phyloP scores from a whole-genome alignment of 1,140 invertebrate species.

The Ladona fulva region DNA sequence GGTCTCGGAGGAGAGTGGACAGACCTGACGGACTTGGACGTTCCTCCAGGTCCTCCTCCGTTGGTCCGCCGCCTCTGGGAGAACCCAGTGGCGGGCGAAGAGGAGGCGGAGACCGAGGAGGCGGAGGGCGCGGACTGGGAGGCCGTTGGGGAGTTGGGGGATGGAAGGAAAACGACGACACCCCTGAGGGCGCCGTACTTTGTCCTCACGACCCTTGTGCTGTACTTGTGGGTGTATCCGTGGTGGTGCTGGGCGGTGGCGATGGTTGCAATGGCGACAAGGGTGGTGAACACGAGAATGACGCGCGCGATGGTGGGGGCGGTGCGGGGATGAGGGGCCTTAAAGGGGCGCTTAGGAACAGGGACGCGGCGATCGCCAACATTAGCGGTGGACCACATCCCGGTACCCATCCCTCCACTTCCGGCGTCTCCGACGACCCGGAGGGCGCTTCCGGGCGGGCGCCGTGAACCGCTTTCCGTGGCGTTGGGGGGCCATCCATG shows the following conservation, averaged over 20 bases:
- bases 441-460: background rate
- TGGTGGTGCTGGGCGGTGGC: background rate
- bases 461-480: background rate
- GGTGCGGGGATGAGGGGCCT: background rate
- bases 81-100: background rate
- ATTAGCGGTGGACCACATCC: background rate
- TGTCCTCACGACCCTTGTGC: constrained; percentile 71
- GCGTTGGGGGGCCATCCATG: background rate
- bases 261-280: background rate
- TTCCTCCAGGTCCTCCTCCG: background rate
- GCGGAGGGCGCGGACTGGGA: background rate
- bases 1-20: background rate
- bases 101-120: background rate
- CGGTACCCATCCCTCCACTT: background rate
- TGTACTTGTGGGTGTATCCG: constrained; percentile 26
- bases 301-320: background rate
- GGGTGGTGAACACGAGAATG: background rate
- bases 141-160: background rate
- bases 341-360: background rate
- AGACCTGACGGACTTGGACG: background rate
- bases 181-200: constrained; percentile 86
- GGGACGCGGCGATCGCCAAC: background rate
- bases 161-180: constrained; percentile 62
- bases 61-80: background rate
- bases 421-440: background rate